Percentiles rank a stretch among this genome's conserved stretches.
These are phyloP conservation scores for Encarsia formosa DNA, from an alignment of 2,888 invertebrate species.

Conservation along the genomic window DNA sequence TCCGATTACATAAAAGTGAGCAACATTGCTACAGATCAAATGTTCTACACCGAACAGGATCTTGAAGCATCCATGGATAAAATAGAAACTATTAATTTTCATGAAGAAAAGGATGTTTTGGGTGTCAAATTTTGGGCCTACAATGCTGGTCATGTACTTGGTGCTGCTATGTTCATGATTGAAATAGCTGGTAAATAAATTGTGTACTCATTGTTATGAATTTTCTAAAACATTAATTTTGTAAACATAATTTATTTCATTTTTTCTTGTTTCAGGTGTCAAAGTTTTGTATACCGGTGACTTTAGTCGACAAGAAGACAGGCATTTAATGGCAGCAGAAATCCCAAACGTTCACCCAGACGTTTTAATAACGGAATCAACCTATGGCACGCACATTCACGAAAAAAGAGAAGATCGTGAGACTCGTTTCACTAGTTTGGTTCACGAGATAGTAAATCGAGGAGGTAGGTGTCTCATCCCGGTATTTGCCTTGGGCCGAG, in stretches of 20 bases:
- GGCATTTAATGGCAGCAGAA: slow-evolving; percentile 99
- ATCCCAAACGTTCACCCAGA: slow-evolving; percentile 95
- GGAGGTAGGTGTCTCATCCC: slow-evolving; percentile 99
- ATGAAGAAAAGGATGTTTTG: slow-evolving; percentile 94
- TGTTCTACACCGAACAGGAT: slow-evolving; percentile 96
- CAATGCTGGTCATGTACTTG: slow-evolving; percentile 97
- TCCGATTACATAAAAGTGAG: slow-evolving; percentile 99
- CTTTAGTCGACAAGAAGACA: slow-evolving; percentile 96
- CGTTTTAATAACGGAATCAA: slow-evolving; percentile 96
- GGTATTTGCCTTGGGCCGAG: slow-evolving; percentile 96
- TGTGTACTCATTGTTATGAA: background rate
- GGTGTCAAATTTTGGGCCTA: slow-evolving; percentile 98
- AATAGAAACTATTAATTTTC: slow-evolving; percentile 97
- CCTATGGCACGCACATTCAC: slow-evolving; percentile 98
- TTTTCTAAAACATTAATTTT: background rate
- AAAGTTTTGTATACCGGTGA: slow-evolving; percentile 94
- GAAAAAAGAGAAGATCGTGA: slow-evolving; percentile 97
- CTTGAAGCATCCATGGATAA: slow-evolving; percentile 97
- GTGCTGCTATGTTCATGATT: slow-evolving; percentile 99
- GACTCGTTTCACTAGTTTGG: slow-evolving; percentile 84
- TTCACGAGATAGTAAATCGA: slow-evolving; percentile 91
- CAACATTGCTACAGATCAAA: slow-evolving; percentile 94
- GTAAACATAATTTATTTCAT: too few species aligned
- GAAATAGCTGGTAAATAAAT: slow-evolving; percentile 95
- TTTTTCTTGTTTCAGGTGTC: slow-evolving; percentile 14